These are phyloP conservation scores for Stegodyphus dumicola DNA, from an alignment of 1,140 invertebrate genomes.

Conservation along the genomic window DNA sequence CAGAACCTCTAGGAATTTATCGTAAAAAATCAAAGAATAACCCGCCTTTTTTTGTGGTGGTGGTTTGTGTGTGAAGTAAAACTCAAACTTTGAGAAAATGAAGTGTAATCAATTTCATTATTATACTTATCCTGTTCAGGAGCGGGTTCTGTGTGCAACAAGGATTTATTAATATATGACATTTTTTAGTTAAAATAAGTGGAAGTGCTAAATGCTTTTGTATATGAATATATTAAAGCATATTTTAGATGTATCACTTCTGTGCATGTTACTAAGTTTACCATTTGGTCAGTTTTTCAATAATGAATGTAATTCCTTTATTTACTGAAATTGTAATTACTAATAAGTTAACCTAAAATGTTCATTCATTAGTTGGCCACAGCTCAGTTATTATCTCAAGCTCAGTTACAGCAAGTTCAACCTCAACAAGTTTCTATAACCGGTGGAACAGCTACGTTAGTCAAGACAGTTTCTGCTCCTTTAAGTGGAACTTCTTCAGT, in stretches of 20 bases:
- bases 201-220: not conserved
- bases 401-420: slow-evolving; percentile 69
- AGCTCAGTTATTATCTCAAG: slow-evolving; percentile 73
- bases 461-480: slow-evolving; percentile 24
- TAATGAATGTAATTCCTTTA: not conserved
- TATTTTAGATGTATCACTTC: not conserved
- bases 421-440: slow-evolving; percentile 65
- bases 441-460: slow-evolving; percentile 36
- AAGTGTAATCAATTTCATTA: too few relatives aligned
- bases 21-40: too few relatives aligned
- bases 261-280: not conserved
- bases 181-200: not conserved
- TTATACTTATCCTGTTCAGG: too few relatives aligned
- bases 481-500: slow-evolving; percentile 52
- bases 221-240: not conserved
- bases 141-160: too few relatives aligned
- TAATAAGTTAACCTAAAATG: not conserved
- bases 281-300: not conserved
- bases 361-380: slow-evolving; percentile 66
- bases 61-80: too few relatives aligned
- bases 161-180: too few relatives aligned
- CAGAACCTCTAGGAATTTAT: too few relatives aligned
- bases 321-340: not conserved
- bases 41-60: too few relatives aligned
- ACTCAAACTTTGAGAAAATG: too few relatives aligned